These are phyloP conservation scores for Metopia argyrocephala DNA, from an alignment of 2,888 invertebrate genomes.

Conservation along the genomic window DNA sequence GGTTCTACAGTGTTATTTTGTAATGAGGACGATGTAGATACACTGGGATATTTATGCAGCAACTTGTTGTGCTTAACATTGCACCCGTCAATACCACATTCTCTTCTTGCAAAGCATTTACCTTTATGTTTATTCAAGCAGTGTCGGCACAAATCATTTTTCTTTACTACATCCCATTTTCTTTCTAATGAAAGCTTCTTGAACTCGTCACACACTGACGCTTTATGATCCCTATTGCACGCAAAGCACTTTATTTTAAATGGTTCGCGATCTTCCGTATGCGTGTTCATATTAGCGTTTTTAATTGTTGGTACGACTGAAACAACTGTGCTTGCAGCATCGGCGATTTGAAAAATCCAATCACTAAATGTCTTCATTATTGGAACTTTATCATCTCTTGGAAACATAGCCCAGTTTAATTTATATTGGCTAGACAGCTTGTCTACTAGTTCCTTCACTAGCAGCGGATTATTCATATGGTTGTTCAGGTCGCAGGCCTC, in stretches of 20 bases:
- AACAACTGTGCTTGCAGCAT: constrained; percentile 53
- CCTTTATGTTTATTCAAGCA: constrained; percentile 49
- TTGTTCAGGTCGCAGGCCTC: constrained; percentile 43
- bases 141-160: constrained; percentile 49
- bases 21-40: not conserved
- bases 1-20: constrained; percentile 6
- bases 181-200: constrained; percentile 16
- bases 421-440: constrained; percentile 48
- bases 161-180: constrained; percentile 50
- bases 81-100: not conserved
- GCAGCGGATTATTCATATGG: constrained; percentile 48
- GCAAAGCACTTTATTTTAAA: constrained; percentile 18
- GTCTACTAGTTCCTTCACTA: constrained; percentile 47
- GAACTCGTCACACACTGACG: constrained; percentile 35
- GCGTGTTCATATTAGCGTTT: constrained; percentile 21
- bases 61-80: not conserved
- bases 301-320: constrained; percentile 19
- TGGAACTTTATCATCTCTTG: constrained; percentile 33
- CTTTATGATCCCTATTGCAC: constrained; percentile 25
- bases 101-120: not conserved
- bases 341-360: constrained; percentile 59
- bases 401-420: constrained; percentile 49
- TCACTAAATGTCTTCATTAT: constrained; percentile 53
- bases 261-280: not conserved
- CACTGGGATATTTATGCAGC: not conserved